Base-by-base conservation (phyloP, 2,888 invertebrate genomes). In the Tenodera sinensis region DNA sequence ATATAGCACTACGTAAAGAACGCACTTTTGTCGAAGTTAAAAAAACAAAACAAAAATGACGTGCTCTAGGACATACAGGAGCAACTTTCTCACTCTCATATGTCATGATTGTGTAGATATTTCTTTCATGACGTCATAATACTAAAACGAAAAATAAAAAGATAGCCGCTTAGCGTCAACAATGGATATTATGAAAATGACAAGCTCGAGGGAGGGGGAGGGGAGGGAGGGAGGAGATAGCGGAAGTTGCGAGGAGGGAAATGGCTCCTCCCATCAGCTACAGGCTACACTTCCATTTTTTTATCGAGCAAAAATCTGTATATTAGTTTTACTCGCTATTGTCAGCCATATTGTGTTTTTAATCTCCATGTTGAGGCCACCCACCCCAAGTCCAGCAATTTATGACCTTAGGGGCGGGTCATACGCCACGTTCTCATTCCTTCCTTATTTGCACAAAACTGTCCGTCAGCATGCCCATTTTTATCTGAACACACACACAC, bases 291-390 rank as follows among this genome's bases (percentile, higher is more conserved):
- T 25, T 25, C 15, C 25, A 20, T 71, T 71, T 71, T 71, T 71
- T 82, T 87, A 83, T 87, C 81, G 86, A 86, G 86, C 28, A 71
- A 71, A 71, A 71, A 86, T 86, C 86, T 86, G 25, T n/a, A 28
- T 81, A 85, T 85, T 85, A 85, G 42, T 28, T 85, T 54, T 71
- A 25, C 54, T 27, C 28, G 27, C n/a, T 86, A 54, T 81, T 86
- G 86, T 86, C 86, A 86, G 86, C 86, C 86, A 86, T 86, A 54
- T 86, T 86, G 86, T 28, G 71, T 81, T 71, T 54, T 81, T 54
- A 86, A 86, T 86, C 81, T 81, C 15, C 81, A 86, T 81, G 86
- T 86, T 86, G n/a, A 81, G 25, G 54, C 54, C 54, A 71, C 54
- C 54, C 54, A 25, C 54, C 54, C 54, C 54, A 71, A 71, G 54